These are phyloP conservation scores for Alouatta palliata DNA, from an alignment of 2,113 vertebrate genomes.

Conservation along the genomic window DNA sequence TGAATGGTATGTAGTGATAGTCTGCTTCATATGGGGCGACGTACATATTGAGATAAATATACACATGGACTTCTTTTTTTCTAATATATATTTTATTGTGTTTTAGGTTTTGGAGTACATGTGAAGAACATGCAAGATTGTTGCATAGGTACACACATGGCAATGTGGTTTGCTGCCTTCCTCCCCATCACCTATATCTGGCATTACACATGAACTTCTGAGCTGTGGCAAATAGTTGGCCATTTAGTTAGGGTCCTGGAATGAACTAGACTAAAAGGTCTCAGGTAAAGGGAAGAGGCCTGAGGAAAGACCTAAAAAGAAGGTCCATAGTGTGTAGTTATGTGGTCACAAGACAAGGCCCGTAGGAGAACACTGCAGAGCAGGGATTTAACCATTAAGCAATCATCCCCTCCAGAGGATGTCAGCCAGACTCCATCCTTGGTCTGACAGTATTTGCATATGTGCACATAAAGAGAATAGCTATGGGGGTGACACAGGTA, in stretches of 20 bases:
- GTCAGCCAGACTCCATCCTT: background rate
- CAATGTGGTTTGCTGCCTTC: too few relatives aligned
- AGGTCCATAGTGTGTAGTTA: accelerated
- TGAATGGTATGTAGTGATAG: accelerated
- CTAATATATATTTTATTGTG: too few relatives aligned
- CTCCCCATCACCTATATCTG: too few relatives aligned
- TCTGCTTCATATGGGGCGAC: background rate
- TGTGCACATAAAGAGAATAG: too few relatives aligned
- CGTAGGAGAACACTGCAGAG: background rate
- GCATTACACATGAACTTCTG: background rate
- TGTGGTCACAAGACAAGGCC: background rate
- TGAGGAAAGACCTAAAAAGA: background rate
- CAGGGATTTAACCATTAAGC: background rate
- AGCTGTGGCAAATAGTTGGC: background rate
- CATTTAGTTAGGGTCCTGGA: background rate
- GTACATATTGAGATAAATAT: background rate
- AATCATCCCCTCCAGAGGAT: background rate
- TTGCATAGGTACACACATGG: too few relatives aligned
- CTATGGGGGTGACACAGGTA: background rate
- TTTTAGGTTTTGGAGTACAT: too few relatives aligned
- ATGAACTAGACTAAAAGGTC: background rate
- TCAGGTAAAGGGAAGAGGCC: background rate
- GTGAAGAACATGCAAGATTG: too few relatives aligned
- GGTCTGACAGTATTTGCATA: background rate
- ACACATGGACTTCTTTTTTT: background rate